Conservation (phyloP, 2,797 vertebrate genomes). For the Mormyrops attenuatus region DNA sequence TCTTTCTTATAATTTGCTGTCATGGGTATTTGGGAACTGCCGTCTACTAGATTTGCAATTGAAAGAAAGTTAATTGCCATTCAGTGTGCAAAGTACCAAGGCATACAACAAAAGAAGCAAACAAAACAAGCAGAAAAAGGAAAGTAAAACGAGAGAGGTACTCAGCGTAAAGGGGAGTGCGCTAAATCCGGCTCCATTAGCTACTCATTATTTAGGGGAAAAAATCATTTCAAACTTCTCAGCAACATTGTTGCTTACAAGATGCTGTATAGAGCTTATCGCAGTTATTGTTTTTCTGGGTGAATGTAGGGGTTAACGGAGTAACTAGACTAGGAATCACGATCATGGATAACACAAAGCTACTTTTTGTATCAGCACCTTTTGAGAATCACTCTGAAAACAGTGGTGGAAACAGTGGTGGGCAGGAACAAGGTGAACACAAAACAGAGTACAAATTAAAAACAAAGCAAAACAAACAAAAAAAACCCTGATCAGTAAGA, state of each 20-base stretch:
- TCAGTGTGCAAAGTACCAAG: neutral
- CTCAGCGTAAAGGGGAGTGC: neutral
- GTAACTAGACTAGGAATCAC: neutral
- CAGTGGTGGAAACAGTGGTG: neutral
- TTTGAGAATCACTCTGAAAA: neutral
- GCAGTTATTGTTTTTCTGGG: neutral
- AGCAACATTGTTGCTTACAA: too few relatives aligned
- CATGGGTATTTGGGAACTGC: neutral
- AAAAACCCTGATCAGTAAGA: neutral
- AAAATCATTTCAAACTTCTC: neutral
- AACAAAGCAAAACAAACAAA: neutral
- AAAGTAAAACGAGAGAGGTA: neutral
- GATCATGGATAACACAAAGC: neutral
- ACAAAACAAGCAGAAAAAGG: neutral
- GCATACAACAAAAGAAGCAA: neutral
- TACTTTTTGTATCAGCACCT: neutral
- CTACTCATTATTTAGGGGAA: neutral
- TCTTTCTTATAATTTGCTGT: conserved; percentile 1
- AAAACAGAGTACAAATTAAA: neutral
- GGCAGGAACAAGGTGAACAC: neutral
- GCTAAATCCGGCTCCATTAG: neutral
- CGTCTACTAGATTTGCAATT: neutral
- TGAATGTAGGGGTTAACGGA: neutral
- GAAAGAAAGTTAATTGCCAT: conserved; percentile 12
- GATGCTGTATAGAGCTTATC: neutral